Evolutionary conservation across 2,888 invertebrate species (phyloP), one percentile per base, ranked within the genome.

Genomic region (Cephus spinipes): DNA sequence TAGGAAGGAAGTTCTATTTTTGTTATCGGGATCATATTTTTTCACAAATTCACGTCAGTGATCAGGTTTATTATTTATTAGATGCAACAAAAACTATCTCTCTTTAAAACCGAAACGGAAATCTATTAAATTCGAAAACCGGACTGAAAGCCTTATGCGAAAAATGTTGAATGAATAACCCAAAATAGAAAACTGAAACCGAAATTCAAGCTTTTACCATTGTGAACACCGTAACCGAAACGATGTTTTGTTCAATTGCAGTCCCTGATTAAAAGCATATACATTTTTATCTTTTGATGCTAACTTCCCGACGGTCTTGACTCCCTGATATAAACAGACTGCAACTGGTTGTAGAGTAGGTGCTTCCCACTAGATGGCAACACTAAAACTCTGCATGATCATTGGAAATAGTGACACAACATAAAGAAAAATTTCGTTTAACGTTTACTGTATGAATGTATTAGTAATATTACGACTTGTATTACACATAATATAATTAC

Each of bases 11-110:
- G 79, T 40, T 15, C 23, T 68, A 74, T 77, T 78, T 2, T 36
- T 12, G 12, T 75, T 69, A 12, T 80, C 6, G 0, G 85, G 82
- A 76, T 85, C 83, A 77, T 83, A 87, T 76, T 83, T 84, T 11
- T 78, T 23, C 31, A 76, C 11, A 23, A 87, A 78, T 23, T 73
- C 73, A 0, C 12, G 9, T 85, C 85, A 87, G 11, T 81, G 73
- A 0, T 76, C 79, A 9, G 77, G 79, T 73, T 80, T 81, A 3
- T 79, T 4, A 1, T 76, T 40, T 31, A 36, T 75, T n/a, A 87
- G 34, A 12, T 81, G 76, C 0, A 9, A 68, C 33, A 34, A 35
- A 12, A 35, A 35, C 0, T 3, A 12, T 12, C 35, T 35, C 35
- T 12, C 3, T 35, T 12, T 35, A 3, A 35, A 12, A 35, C 35